Percentiles rank a stretch among this genome's conserved stretches.
These are phyloP conservation scores for Fistularia tabacaria DNA, from an alignment of 2,797 vertebrate genomes.

Conservation along the genomic window DNA sequence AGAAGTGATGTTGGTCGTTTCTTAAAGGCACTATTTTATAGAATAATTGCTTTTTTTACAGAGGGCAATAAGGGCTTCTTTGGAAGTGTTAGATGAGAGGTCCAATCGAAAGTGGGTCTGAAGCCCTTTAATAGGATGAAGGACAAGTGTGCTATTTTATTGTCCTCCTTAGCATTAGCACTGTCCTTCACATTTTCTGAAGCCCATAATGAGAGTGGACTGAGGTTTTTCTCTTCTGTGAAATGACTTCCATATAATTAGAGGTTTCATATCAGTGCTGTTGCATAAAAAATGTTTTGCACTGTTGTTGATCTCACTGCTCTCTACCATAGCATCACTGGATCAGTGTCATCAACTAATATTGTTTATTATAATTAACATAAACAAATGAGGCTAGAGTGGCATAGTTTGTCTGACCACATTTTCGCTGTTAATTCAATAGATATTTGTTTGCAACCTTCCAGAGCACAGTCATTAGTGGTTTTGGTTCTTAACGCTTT, in stretches of 20 bases:
- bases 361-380: slow-evolving; percentile 11
- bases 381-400: neutral
- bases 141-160: neutral
- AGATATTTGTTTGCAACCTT: no score
- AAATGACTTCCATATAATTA: neutral
- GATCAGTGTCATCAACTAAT: neutral
- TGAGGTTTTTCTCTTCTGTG: slow-evolving; percentile 1
- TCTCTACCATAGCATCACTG: slow-evolving; percentile 14
- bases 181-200: neutral
- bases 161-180: neutral
- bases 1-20: neutral
- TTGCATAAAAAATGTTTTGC: neutral
- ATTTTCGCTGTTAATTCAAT: neutral
- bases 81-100: neutral
- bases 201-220: neutral
- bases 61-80: slow-evolving; percentile 17
- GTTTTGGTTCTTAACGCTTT: no score
- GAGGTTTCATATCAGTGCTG: slow-evolving; percentile 2
- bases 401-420: neutral
- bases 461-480: no score
- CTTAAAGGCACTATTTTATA: neutral
- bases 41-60: slow-evolving; percentile 4
- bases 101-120: neutral
- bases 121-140: slow-evolving; percentile 13
- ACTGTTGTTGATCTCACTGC: neutral